These are phyloP conservation scores for Agapornis roseicollis DNA, from an alignment of 2,113 vertebrate species.

Conservation along the genomic window DNA sequence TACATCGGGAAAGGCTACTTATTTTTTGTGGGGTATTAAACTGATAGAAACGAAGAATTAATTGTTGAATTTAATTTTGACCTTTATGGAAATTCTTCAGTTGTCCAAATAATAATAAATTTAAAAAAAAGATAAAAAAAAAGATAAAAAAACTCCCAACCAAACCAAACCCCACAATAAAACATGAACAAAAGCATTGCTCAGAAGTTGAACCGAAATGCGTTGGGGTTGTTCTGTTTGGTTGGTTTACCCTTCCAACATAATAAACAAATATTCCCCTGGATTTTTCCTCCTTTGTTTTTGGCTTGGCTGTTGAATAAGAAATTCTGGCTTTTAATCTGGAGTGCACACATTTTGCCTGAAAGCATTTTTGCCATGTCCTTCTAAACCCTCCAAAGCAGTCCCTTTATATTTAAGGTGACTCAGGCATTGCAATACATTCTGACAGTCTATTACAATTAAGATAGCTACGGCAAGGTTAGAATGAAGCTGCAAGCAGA, in stretches of 20 bases:
- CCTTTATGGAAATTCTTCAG: background rate
- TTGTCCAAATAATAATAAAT: background rate
- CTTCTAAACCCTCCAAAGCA: background rate
- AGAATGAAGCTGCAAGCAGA: background rate
- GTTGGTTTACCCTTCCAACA: fast-evolving
- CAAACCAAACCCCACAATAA: background rate
- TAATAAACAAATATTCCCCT: background rate
- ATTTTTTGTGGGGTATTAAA: background rate
- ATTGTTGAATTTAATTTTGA: background rate
- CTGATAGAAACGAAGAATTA: background rate
- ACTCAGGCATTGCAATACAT: background rate
- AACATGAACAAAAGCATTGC: background rate
- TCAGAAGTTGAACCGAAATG: background rate
- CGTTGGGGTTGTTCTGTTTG: background rate
- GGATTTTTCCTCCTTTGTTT: background rate
- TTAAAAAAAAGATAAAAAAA: no score
- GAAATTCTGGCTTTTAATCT: background rate
- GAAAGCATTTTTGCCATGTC: background rate
- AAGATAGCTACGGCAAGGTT: background rate
- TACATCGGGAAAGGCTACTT: background rate
- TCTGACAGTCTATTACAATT: background rate
- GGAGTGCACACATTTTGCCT: background rate
- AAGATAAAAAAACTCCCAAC: background rate
- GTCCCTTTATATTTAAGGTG: background rate
- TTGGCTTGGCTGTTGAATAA: background rate